Evolutionary conservation across 2,113 vertebrate genomes (phyloP).

Genomic region (Epinephelus fuscoguttatus): DNA sequence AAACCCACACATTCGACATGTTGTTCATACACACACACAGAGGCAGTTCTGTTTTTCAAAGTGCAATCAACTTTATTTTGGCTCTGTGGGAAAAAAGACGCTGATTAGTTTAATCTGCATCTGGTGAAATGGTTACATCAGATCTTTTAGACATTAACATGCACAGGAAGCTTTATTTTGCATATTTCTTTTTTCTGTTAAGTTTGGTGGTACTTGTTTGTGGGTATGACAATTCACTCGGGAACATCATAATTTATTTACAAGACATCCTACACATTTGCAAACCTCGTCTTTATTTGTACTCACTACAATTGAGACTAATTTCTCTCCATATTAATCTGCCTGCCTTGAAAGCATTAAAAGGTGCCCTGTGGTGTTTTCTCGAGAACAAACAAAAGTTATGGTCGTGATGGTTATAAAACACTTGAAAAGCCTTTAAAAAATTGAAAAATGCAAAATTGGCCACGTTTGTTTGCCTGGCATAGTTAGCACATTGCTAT

Average conservation of each 20-base stretch:
- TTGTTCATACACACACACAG: background rate
- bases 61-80: slow-evolving; percentile 6
- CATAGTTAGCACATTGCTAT: background rate
- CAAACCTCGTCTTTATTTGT: background rate
- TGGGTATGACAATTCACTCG: background rate
- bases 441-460: background rate
- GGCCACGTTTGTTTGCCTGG: background rate
- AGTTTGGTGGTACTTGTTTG: background rate
- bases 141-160: too few relatives aligned
- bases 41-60: background rate
- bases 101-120: background rate
- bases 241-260: background rate
- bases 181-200: too few relatives aligned
- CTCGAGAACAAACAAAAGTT: background rate
- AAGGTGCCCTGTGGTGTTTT: background rate
- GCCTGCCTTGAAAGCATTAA: background rate
- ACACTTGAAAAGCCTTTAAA: background rate
- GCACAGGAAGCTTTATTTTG: too few relatives aligned
- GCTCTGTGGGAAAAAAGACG: background rate
- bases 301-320: background rate
- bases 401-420: background rate
- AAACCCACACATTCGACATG: background rate
- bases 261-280: background rate
- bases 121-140: too few relatives aligned
- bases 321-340: background rate